Base-by-base conservation (phyloP, 2,797 vertebrate genomes). In the Chaetodon trifasciatus region DNA sequence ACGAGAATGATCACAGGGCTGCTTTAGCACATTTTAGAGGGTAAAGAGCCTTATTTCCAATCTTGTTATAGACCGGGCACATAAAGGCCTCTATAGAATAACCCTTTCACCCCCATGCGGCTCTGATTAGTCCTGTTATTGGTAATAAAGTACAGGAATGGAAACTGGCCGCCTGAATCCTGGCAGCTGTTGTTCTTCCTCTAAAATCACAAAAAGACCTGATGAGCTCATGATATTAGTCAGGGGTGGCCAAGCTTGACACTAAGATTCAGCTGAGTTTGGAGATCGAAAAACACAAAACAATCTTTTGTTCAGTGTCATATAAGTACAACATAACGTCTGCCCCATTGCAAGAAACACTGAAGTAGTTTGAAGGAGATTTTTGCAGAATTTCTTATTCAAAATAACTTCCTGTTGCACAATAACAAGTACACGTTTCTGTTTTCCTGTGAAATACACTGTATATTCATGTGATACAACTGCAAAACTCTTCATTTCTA, bases 91-190 rank as follows among this genome's bases (percentile, higher is more conserved):
- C 75, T 17, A 47, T 39, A 78, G 74, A 78, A 62, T 67, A 85
- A 90, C 85, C 74, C 50, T 86, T 86, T 89, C 77, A 85, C 85
- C 88, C 73, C 86, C 87, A 83, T 88, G 78, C 81, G 44, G 79
- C 88, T 89, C 85, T 90, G 91, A 93, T 94, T 92, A 89, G 90
- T 66, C 76, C 76, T 81, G 82, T 92, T 92, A 91, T 86, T 90
- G 81, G 67, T 89, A 90, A 91, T 92, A 91, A 91, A 90, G 82
- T 39, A 70, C 75, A 86, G 86, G 71, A 80, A 86, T 88, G 90
- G 88, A 89, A 92, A 89, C 82, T 76, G 82, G 86, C 86, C 46
- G 62, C 35, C 52, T 82, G 70, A 70, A 82, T 77, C 62, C 79
- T 86, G 86, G 88, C 89, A 92, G 87, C 79, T 89, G 88, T 74